Evolutionary conservation across 2,888 invertebrate genomes (phyloP).

Genomic region (Biston betularia): DNA sequence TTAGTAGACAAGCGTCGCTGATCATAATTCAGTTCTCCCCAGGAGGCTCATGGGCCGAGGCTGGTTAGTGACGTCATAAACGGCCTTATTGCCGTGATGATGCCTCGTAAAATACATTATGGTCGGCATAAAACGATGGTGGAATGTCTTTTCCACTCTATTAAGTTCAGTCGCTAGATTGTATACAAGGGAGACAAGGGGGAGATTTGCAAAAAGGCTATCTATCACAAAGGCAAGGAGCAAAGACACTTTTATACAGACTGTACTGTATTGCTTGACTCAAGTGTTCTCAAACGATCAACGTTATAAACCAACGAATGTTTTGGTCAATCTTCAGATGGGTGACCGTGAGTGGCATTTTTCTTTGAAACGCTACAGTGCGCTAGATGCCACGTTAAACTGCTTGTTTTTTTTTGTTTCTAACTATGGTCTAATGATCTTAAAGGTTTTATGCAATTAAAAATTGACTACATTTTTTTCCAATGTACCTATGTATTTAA

Average conservation of each 20-base stretch:
- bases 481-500: too few relatives aligned
- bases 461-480: too few relatives aligned
- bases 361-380: too few relatives aligned
- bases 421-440: too few relatives aligned
- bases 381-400: too few relatives aligned
- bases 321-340: neutral
- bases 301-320: too few relatives aligned
- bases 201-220: neutral
- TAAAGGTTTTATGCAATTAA: too few relatives aligned
- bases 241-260: neutral
- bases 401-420: too few relatives aligned
- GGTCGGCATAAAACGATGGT: conserved; percentile 36
- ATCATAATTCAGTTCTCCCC: conserved; percentile 28
- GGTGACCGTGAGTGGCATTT: neutral
- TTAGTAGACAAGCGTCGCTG: neutral
- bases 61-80: conserved; percentile 60
- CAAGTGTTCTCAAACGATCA: too few relatives aligned
- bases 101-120: conserved; percentile 60
- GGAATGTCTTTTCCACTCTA: conserved; percentile 36
- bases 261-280: neutral
- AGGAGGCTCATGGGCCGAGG: conserved; percentile 14
- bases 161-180: conserved; percentile 31
- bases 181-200: neutral
- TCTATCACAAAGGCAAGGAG: neutral
- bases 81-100: conserved; percentile 57